phyloP scores from a whole-genome alignment of 2,797 vertebrate genomes.

The Allochrocebus solatus region DNA sequence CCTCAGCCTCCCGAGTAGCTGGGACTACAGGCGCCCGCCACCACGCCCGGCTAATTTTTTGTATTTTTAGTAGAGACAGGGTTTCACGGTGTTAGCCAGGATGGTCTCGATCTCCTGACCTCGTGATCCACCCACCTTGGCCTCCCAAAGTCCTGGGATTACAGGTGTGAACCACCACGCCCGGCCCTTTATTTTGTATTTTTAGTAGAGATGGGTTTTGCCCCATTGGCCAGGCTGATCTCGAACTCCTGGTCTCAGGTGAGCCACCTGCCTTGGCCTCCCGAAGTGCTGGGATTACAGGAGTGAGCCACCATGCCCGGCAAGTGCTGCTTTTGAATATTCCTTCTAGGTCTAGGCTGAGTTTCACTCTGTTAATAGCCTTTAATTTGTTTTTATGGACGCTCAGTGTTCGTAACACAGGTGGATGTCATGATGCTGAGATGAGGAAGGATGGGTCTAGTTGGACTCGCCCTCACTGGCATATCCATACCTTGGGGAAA shows the following conservation, averaged over 20 bases:
- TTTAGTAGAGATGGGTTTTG: background rate
- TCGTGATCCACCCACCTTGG: no score
- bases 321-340: background rate
- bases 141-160: no score
- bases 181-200: no score
- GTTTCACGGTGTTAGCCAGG: no score
- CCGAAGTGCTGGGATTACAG: background rate
- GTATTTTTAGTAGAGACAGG: no score
- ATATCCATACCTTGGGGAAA: background rate
- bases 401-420: slow-evolving; percentile 26
- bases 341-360: background rate
- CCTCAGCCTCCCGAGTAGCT: no score
- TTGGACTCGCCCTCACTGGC: background rate
- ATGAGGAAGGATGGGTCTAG: slow-evolving; percentile 49
- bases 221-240: background rate
- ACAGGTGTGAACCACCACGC: no score
- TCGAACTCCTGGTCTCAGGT: background rate
- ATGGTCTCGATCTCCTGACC: no score
- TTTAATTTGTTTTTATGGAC: slow-evolving; percentile 23
- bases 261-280: background rate
- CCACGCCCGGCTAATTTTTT: no score
- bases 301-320: background rate
- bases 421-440: background rate
- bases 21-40: no score
- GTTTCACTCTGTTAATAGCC: slow-evolving; percentile 26